These are phyloP conservation scores for Heliconius hewitsoni DNA, from an alignment of 1,140 invertebrate species.

Conservation along the genomic window DNA sequence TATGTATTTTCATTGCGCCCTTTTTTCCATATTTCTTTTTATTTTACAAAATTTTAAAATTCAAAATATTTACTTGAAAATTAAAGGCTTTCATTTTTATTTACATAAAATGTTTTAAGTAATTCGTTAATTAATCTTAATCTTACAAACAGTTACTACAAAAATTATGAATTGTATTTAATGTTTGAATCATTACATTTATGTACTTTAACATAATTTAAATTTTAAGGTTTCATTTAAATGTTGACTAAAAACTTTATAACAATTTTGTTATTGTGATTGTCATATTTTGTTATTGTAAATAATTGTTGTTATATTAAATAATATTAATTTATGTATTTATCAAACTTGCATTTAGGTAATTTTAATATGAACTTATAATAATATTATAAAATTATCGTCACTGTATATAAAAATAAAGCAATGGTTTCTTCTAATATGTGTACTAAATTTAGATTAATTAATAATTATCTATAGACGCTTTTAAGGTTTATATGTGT, in stretches of 20 bases:
- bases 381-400: background rate
- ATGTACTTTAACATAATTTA: background rate
- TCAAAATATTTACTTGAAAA: no score
- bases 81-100: no score
- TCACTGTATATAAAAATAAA: slow-evolving; percentile 2
- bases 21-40: no score
- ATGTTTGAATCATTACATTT: background rate
- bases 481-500: no score
- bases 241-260: background rate
- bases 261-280: background rate
- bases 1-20: no score
- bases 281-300: background rate
- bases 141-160: no score
- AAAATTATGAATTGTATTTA: no score
- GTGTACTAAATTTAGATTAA: background rate
- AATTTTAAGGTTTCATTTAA: background rate
- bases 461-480: no score
- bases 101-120: no score
- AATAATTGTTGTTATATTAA: background rate
- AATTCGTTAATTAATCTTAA: no score
- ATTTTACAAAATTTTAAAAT: no score
- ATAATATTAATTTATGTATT: slow-evolving; percentile 17
- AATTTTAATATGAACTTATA: background rate
- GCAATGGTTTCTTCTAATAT: background rate
- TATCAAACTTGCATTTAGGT: slow-evolving; percentile 12